Conservation (phyloP, 1,140 invertebrate species). For the Phocides pigmalion region DNA sequence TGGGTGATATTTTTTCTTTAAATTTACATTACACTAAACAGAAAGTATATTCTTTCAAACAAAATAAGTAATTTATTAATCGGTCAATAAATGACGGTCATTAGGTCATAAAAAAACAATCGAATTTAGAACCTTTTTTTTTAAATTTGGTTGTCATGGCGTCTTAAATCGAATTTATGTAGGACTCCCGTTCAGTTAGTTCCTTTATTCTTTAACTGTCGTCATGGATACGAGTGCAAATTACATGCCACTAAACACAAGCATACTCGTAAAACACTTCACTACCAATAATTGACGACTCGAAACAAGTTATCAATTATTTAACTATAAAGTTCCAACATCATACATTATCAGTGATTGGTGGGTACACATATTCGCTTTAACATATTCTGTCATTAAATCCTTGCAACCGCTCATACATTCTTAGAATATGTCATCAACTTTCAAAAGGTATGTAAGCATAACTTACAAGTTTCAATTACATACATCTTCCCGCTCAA, state of each 20-base stretch:
- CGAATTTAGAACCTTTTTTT: too few relatives aligned
- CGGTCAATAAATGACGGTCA: too few relatives aligned
- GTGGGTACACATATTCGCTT: constrained; percentile 22
- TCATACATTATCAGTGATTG: constrained; percentile 22
- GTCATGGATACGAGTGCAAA: background rate
- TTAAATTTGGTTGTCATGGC: too few relatives aligned
- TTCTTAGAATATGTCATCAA: constrained; percentile 55
- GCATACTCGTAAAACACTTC: constrained; percentile 11
- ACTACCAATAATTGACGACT: constrained; percentile 1
- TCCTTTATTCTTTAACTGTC: background rate
- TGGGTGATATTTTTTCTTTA: too few relatives aligned
- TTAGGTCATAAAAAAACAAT: too few relatives aligned
- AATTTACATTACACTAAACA: too few relatives aligned
- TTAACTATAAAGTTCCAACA: constrained; percentile 15
- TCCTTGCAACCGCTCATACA: constrained; percentile 40
- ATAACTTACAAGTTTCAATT: constrained; percentile 53
- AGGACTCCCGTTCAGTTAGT: too few relatives aligned
- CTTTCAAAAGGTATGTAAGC: constrained; percentile 58
- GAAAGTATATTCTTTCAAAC: too few relatives aligned
- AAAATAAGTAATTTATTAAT: too few relatives aligned
- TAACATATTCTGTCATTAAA: constrained; percentile 50
- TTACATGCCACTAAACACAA: background rate
- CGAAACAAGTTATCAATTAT: constrained; percentile 25
- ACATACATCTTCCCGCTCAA: constrained; percentile 56
- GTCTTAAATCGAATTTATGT: too few relatives aligned